Base-by-base conservation (phyloP, 2,888 invertebrate species). In the Endomychus coccineus region DNA sequence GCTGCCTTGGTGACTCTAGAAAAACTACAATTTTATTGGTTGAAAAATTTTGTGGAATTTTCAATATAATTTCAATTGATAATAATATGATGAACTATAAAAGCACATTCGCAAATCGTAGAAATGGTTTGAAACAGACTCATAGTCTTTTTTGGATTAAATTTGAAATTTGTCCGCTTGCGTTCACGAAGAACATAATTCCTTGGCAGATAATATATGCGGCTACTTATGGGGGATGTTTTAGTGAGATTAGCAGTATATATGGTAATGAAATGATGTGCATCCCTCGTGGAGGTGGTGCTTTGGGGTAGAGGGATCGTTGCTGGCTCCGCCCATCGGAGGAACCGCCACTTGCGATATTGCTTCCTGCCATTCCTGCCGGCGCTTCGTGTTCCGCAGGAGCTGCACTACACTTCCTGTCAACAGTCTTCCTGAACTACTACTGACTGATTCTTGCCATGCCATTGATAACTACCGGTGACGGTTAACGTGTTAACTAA, bases 291-390 rank as follows among this genome's bases (percentile, higher is more conserved):
- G 36, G 36, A 40, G 40, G 40, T 35, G 40, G 43, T 34, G 40
- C 22, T 29, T 16, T 41, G n/a, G 40, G 45, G 49, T 51, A 41
- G 50, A 43, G 55, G 54, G 55, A 52, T 50, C 48, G 53, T 57
- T 51, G n/a, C 54, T 58, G 61, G 63, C 58, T 56, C 58, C 58
- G 55, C 55, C 59, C 55, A 55, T 49, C 43, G 55, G 56, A 65
- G 66, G 66, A 66, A 66, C 65, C 64, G 61, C 65, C 64, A 66
- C 65, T 66, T 64, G 66, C 65, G 62, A 65, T 66, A 65, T 65
- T 64, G 65, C 62, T 66, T 66, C 66, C 66, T 64, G 64, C 60
- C 62, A 62, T 62, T 62, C 59, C 62, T 62, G 63, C 48, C 57
- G 56, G 53, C 58, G 58, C 55, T 56, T 56, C 60, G 60, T 59